A percentile compares a stretch with the other conserved stretches of the same genome.
phyloP scores from a whole-genome alignment of 2,113 vertebrate genomes.

The Cryptomyrus ogoouensis region DNA sequence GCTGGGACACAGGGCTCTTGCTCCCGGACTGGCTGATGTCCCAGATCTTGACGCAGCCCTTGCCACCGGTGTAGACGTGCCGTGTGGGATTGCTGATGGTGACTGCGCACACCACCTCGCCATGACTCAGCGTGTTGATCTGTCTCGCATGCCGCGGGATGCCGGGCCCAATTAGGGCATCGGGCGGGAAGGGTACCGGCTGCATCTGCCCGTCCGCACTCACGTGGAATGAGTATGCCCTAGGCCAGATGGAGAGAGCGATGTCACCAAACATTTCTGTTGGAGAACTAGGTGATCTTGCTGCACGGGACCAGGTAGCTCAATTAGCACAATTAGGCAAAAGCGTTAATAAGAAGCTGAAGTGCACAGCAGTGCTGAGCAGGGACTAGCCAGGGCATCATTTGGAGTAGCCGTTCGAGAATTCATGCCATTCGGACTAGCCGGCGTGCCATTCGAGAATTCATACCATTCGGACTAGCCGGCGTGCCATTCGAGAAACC shows the following conservation, averaged over 20 bases:
- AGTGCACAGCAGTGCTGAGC: background rate
- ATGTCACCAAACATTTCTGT: background rate
- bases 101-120: constrained; percentile 90
- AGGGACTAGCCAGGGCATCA: background rate
- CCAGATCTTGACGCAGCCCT: constrained; percentile 97
- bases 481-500: background rate
- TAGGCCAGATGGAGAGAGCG: constrained; percentile 36
- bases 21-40: constrained; percentile 95
- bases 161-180: constrained; percentile 85
- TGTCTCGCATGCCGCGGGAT: constrained; percentile 91
- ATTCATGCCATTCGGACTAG: too few relatives aligned
- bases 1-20: constrained; percentile 94
- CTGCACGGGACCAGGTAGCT: background rate
- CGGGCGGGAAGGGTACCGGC: constrained; percentile 90
- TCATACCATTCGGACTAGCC: too few relatives aligned
- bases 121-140: constrained; percentile 92
- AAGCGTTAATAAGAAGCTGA: background rate
- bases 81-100: constrained; percentile 95
- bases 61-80: constrained; percentile 91
- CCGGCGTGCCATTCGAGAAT: too few relatives aligned
- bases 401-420: too few relatives aligned
- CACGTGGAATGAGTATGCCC: constrained; percentile 92
- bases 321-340: background rate
- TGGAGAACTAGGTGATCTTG: background rate
- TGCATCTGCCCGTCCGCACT: constrained; percentile 96